Evolutionary conservation across 2,888 invertebrate species (phyloP), one percentile per base, ranked within the genome.

Genomic region (Sialis lutaria): DNA sequence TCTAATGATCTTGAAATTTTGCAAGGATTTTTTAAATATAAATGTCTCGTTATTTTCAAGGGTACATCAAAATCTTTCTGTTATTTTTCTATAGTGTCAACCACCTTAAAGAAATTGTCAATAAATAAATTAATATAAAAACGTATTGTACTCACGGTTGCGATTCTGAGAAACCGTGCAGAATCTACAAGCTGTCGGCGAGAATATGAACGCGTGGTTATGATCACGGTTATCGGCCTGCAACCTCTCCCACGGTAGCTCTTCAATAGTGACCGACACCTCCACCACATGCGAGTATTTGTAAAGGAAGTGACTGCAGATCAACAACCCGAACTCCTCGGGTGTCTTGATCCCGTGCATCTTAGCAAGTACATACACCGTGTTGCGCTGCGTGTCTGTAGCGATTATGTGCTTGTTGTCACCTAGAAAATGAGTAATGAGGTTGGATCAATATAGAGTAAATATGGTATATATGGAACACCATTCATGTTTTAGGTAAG

Each of bases 321-420:
- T 69, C n/a, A 81, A 64, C 13, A 83, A 67, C 1, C 77, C 85
- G 60, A 86, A 87, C 56, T 79, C 78, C 61, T 87, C 87, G 0
- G 84, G 82, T 31, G 79, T 78, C 54, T 77, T 76, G 33, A 86
- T 75, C 44, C 85, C 86, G 58, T 80, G 70, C 56, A 83, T 81
- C 59, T 84, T 85, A 6, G 86, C 86, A 53, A 86, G 61, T 37
- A 86, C 63, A 59, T 84, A 86, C 35, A 86, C 79, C 1, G 84
- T 85, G 59, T 87, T 87, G 65, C 86, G 86, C 61, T 86, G 86
- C 1, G 84, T 80, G 58, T 86, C 86, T 1, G 86, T 86, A 8
- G 85, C 85, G 12, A 87, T 79, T 50, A 87, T 80, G 57, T 83
- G 82, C 45, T 77, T 73, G 59, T 87, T 87, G 63, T 86, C 82